Evolutionary conservation across 1,140 invertebrate genomes (phyloP).

Genomic region (Helicoverpa armigera): DNA sequence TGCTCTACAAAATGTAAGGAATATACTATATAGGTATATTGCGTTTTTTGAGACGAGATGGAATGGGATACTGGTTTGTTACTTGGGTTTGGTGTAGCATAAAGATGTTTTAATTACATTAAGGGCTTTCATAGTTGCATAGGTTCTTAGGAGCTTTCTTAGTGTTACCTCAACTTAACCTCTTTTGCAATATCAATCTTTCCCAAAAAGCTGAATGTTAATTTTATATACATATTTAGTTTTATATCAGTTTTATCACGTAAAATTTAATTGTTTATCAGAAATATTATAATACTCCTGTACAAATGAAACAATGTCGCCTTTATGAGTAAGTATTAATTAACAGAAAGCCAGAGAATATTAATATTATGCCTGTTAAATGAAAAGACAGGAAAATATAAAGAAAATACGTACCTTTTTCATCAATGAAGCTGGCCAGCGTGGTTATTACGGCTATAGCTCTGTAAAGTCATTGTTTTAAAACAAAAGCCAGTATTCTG

Average conservation of each 20-base stretch:
- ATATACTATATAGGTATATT: not conserved
- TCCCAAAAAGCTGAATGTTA: no score
- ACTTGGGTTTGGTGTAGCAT: not conserved
- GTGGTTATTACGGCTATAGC: not conserved
- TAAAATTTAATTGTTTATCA: no score
- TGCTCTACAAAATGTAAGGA: slow-evolving; percentile 14
- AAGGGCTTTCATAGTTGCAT: no score
- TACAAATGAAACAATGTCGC: no score
- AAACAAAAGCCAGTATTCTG: slow-evolving; percentile 9
- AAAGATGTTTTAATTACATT: not conserved
- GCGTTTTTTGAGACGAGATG: slow-evolving; percentile 12
- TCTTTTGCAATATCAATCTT: no score
- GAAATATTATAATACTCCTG: no score
- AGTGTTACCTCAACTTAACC: no score
- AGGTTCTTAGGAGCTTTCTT: no score
- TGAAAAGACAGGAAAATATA: not conserved
- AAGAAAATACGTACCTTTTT: not conserved
- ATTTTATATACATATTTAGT: no score
- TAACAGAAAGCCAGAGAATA: no score
- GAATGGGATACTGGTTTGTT: not conserved
- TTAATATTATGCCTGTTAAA: no score
- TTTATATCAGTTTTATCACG: not conserved
- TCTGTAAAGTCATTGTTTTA: slow-evolving; percentile 28
- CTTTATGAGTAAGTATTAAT: no score
- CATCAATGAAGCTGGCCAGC: not conserved